Percentiles rank a stretch among this genome's conserved stretches.
phyloP scores from a whole-genome alignment of 2,888 invertebrate genomes.

The Trichopoda pennipes region DNA sequence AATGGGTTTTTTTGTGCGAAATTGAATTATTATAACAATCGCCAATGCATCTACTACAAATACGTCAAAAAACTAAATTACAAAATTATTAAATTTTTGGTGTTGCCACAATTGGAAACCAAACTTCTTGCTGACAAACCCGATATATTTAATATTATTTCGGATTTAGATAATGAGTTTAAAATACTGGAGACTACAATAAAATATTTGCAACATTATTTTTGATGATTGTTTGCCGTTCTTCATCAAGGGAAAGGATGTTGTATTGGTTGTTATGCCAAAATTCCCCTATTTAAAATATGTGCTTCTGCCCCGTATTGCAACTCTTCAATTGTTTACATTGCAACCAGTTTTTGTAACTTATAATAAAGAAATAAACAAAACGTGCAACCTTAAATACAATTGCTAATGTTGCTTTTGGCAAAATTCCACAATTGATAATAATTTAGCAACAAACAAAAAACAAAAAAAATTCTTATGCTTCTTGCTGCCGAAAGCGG shows the following conservation, averaged over 20 bases:
- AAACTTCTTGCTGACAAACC: too few relatives aligned
- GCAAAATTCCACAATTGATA: slow-evolving; percentile 63
- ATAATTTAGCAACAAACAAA: slow-evolving; percentile 60
- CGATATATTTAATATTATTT: too few relatives aligned
- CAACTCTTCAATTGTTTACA: slow-evolving; percentile 19
- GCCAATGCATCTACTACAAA: too few relatives aligned
- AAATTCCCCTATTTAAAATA: slow-evolving; percentile 17
- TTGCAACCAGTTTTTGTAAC: slow-evolving; percentile 11
- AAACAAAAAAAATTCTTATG: background rate
- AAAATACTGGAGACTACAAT: background rate
- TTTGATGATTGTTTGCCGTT: background rate
- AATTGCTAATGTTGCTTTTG: slow-evolving; percentile 61
- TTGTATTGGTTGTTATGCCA: slow-evolving; percentile 41
- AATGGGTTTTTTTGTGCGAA: too few relatives aligned
- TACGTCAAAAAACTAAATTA: too few relatives aligned
- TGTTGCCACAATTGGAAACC: too few relatives aligned
- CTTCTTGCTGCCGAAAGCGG: slow-evolving; percentile 1
- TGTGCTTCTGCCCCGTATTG: slow-evolving; percentile 16
- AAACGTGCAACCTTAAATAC: slow-evolving; percentile 20
- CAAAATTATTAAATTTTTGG: too few relatives aligned
- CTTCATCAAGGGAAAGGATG: background rate
- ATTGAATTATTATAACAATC: too few relatives aligned
- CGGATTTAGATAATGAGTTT: too few relatives aligned
- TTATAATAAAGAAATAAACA: background rate
- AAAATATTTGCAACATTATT: background rate